phyloP scores from a whole-genome alignment of 2,113 vertebrate species.

The Xyrauchen texanus region DNA sequence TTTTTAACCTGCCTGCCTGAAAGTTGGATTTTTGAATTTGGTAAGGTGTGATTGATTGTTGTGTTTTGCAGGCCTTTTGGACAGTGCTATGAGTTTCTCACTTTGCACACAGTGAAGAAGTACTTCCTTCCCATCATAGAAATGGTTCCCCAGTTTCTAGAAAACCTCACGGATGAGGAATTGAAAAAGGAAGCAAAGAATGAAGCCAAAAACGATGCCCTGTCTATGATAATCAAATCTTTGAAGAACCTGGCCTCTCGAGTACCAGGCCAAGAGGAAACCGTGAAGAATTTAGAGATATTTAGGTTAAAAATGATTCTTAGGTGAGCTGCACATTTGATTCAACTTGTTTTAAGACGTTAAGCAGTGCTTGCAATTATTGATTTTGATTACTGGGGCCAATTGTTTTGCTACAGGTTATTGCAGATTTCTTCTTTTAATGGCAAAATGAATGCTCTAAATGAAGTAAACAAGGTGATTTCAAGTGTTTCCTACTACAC shows the following conservation, averaged over 20 bases:
- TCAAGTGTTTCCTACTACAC: slow-evolving; percentile 99
- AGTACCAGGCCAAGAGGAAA: slow-evolving; percentile 98
- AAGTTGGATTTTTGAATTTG: background rate
- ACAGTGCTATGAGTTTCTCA: slow-evolving; percentile 99
- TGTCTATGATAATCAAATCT: slow-evolving; percentile 99
- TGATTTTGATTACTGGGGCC: background rate
- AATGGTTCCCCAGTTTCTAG: slow-evolving; percentile 99
- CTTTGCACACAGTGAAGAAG: slow-evolving; percentile 98
- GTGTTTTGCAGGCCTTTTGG: slow-evolving; percentile 88
- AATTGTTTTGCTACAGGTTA: slow-evolving; percentile 77
- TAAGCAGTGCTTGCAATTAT: no score
- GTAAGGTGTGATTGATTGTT: slow-evolving; percentile 4
- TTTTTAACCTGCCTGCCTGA: background rate
- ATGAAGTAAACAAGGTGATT: slow-evolving; percentile 99
- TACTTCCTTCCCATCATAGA: slow-evolving; percentile 99
- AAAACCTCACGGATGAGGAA: slow-evolving; percentile 99
- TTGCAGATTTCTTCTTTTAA: slow-evolving; percentile 99
- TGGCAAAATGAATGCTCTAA: slow-evolving; percentile 99
- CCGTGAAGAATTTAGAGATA: slow-evolving; percentile 99
- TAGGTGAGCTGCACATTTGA: slow-evolving; percentile 80
- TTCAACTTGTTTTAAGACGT: no score
- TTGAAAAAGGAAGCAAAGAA: slow-evolving; percentile 99
- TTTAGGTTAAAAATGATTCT: slow-evolving; percentile 99
- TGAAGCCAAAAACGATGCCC: slow-evolving; percentile 99
- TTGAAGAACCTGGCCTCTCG: slow-evolving; percentile 98